Evolutionary conservation across 2,113 vertebrate genomes (phyloP), one percentile per base, ranked within the genome.

Genomic region (Ceyx margarethae): DNA sequence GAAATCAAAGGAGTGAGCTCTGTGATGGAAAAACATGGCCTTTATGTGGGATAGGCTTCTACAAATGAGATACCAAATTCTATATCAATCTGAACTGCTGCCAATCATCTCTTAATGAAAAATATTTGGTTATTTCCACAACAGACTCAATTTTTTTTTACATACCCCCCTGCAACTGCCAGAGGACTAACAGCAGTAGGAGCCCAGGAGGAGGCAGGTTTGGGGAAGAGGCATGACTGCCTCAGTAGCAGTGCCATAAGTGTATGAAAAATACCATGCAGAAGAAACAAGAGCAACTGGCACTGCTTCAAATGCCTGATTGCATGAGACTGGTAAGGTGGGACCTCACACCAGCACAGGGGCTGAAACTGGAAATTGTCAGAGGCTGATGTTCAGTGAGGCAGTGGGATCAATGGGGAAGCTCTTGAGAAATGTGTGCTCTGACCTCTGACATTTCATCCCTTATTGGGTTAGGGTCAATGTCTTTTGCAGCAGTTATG

Each of bases 241-340:
- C n/a, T 8, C 3, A 0, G 5, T 4, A 53, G 29, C 16, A 43
- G 74, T 48, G 67, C 40, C 31, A 16, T 10, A 21, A 15, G 28
- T 54, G 11, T 72, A 3, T 37, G 53, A 73, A 69, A 78, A 85
- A 64, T 25, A 33, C 9, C 0, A 0, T 25, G 54, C 75, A 60
- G 67, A 77, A 46, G 53, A 50, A 73, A 43, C 46, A 69, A 71
- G 23, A 80, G 46, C 56, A 61, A 28, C 20, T 1, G 17, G 48
- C 48, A 23, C 35, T 46, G 50, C 81, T 77, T 60, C 60, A 51
- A 80, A 42, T 1, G 2, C 13, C 73, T 62, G 58, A 50, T 42
- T 0, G 3, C 11, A 7, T 1, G 2, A 9, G 16, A 12, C 35
- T 10, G 35, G 19, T 9, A 28, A 33, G 13, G 60, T 29, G 33